A percentile compares a stretch with the other conserved stretches of the same genome.
Conservation (phyloP, 2,888 invertebrate genomes). For the Trichopoda pennipes region DNA sequence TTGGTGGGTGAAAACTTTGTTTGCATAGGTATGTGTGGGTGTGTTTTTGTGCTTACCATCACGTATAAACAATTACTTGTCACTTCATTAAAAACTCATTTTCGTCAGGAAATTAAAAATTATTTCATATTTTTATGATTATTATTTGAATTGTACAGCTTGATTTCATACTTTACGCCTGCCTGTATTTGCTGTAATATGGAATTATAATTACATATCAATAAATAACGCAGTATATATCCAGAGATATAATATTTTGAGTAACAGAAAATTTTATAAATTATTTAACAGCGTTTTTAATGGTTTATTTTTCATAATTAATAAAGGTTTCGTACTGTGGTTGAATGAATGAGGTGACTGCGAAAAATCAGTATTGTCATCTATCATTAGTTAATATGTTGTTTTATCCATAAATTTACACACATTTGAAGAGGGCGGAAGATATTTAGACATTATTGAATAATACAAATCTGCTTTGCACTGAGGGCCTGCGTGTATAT, state of each 20-base stretch:
- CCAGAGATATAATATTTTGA: too few relatives aligned
- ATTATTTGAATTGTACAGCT: slow-evolving; percentile 12
- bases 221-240: background rate
- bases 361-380: too few relatives aligned
- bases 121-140: slow-evolving; percentile 36
- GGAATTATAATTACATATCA: slow-evolving; percentile 48
- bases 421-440: too few relatives aligned
- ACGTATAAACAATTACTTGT: slow-evolving; percentile 50
- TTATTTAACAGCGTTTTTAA: slow-evolving; percentile 12
- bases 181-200: background rate
- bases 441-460: too few relatives aligned
- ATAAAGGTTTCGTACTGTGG: background rate
- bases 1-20: background rate
- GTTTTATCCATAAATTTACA: too few relatives aligned
- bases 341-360: background rate
- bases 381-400: too few relatives aligned
- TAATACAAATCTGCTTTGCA: too few relatives aligned
- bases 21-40: background rate
- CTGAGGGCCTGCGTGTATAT: too few relatives aligned
- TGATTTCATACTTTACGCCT: background rate
- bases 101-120: slow-evolving; percentile 78
- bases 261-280: slow-evolving; percentile 8
- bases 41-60: slow-evolving; percentile 29
- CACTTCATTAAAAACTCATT: slow-evolving; percentile 78
- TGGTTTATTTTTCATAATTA: slow-evolving; percentile 9